A percentile compares a stretch with the other conserved stretches of the same genome.
Conservation (phyloP, 2,888 invertebrate species). For the Cerastis leucographa region DNA sequence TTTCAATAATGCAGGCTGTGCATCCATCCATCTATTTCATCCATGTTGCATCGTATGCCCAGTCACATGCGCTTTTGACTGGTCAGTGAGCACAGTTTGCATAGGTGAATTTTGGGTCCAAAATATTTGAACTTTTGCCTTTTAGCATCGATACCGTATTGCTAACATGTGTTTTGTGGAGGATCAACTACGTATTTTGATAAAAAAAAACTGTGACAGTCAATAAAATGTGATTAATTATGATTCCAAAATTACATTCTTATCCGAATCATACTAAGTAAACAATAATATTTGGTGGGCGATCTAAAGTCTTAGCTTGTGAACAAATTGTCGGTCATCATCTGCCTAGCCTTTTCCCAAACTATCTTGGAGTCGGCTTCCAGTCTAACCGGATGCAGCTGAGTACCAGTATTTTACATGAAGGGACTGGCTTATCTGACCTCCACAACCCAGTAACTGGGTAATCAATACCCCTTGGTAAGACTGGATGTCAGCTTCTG, state of each 20-base stretch:
- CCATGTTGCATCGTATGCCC: neutral
- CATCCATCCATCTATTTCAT: neutral
- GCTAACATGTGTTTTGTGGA: neutral
- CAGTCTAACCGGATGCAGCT: too few species aligned
- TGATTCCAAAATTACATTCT: neutral
- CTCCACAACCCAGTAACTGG: too few species aligned
- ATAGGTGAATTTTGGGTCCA: neutral
- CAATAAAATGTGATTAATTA: neutral
- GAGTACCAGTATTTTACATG: too few species aligned
- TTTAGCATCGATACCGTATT: neutral
- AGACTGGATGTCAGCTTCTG: too few species aligned
- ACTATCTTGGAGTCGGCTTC: too few species aligned
- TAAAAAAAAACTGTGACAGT: neutral
- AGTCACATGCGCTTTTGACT: neutral
- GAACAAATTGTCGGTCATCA: neutral
- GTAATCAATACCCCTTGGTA: too few species aligned
- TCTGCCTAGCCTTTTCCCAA: too few species aligned
- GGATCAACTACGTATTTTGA: neutral
- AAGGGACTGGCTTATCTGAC: too few species aligned
- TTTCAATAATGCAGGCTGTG: neutral
- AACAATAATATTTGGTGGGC: too few species aligned
- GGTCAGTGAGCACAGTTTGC: neutral
- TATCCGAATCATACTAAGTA: neutral
- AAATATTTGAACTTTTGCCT: neutral
- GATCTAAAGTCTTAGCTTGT: neutral